Evolutionary conservation across 2,888 invertebrate genomes (phyloP).

Genomic region (Antheraea assamensis): DNA sequence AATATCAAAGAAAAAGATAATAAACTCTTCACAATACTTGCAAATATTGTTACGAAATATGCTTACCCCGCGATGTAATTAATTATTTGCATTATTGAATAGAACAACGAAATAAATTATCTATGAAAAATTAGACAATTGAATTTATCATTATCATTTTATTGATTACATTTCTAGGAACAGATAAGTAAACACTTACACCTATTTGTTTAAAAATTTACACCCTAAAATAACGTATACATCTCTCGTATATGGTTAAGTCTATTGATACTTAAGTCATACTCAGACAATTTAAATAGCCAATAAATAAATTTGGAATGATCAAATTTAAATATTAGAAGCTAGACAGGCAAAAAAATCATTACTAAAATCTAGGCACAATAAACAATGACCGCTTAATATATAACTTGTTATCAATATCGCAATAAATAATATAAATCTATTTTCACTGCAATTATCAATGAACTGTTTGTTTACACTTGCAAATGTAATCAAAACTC

Average conservation of each 20-base stretch:
- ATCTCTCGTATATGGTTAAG: no score
- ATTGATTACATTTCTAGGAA: not conserved
- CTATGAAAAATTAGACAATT: not conserved
- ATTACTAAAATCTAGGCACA: not conserved
- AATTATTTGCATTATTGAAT: no score
- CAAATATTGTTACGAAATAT: not conserved
- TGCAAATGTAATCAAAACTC: constrained; percentile 28
- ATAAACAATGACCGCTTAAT: not conserved
- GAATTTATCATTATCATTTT: not conserved
- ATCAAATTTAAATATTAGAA: not conserved
- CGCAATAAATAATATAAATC: not conserved
- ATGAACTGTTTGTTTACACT: constrained; percentile 31
- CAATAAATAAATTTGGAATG: not conserved
- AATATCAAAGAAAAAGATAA: not conserved
- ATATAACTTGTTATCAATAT: not conserved
- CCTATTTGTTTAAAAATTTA: not conserved
- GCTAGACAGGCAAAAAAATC: no score
- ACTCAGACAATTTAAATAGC: not conserved
- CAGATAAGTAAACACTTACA: not conserved
- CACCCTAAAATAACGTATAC: no score
- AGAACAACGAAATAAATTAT: not conserved
- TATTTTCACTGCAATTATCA: constrained; percentile 33
- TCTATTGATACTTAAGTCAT: no score
- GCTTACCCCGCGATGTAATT: not conserved
- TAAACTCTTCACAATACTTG: not conserved